Percentiles rank a stretch among this genome's conserved stretches.
phyloP scores from a whole-genome alignment of 2,888 invertebrate genomes.

The Pyrgus malvae region DNA sequence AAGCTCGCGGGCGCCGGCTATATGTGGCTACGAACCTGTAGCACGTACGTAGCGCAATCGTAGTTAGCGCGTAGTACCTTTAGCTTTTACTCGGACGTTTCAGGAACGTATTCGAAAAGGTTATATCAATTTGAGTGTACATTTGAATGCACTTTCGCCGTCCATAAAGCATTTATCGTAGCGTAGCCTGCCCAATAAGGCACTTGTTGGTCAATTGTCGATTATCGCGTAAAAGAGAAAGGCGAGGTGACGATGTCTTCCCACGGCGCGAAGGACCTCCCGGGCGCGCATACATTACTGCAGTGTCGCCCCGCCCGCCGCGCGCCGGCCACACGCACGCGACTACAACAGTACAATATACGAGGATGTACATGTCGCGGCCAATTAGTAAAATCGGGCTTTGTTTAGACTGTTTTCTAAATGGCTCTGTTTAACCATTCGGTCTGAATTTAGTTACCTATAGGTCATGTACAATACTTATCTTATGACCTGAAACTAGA shows the following conservation, averaged over 20 bases:
- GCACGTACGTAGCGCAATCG: constrained; percentile 23
- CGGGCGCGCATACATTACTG: constrained; percentile 74
- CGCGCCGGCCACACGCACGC: constrained; percentile 45
- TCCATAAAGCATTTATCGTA: constrained; percentile 30
- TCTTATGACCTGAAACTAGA: too few species aligned
- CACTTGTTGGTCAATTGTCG: constrained; percentile 41
- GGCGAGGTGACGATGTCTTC: constrained; percentile 55
- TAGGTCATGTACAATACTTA: too few species aligned
- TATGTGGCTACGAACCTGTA: constrained; percentile 27
- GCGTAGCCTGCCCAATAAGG: constrained; percentile 35
- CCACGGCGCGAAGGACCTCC: constrained; percentile 72
- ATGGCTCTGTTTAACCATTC: too few species aligned
- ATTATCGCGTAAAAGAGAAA: constrained; percentile 43
- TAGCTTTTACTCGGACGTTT: too few species aligned
- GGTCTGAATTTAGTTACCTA: too few species aligned
- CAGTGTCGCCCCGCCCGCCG: constrained; percentile 43
- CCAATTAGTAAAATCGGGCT: too few species aligned
- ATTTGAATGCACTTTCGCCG: constrained; percentile 19
- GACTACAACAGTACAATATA: constrained; percentile 40
- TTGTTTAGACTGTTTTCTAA: too few species aligned
- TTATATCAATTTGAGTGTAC: constrained; percentile 11
- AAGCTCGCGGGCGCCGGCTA: constrained; percentile 47
- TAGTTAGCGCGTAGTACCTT: too few species aligned
- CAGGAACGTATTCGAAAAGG: constrained; percentile 1
- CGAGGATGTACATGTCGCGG: too few species aligned